Base-by-base conservation (phyloP, 2,888 invertebrate genomes). In the Pollenia labialis region DNA sequence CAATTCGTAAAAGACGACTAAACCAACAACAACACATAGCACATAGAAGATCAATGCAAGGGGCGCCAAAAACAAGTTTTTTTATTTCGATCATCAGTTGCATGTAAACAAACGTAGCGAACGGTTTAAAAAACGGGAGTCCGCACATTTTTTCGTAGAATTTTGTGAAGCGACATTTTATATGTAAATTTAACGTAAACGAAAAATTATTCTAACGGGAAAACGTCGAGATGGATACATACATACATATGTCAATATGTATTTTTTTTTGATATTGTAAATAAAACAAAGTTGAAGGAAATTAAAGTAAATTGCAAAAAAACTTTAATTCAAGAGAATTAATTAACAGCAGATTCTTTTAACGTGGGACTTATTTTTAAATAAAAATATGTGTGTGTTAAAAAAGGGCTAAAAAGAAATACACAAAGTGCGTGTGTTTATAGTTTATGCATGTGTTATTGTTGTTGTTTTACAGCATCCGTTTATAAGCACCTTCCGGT, bases 81-180 rank as follows among this genome's bases (percentile, higher is more conserved):
- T 76, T 75, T 50, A 16, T 58, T 81, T 56, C 16, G 44, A 75
- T 60, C 68, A 72, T 83, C 69, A 87, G 87, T 87, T 81, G 87
- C 60, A 84, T 87, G 84, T 84, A 87, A 87, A 87, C 87, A 87
- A 87, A 84, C 81, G 62, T 50, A 77, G 76, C 64, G 81, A 68
- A 87, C 62, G 87, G 85, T 81, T 76, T 72, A 32, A 12, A 1
- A 52, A 74, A 72, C 76, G 75, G 80, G n/a, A 32, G 56, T 42
- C 32, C 12, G 80, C 23, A 11, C 58, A 46, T 50, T 14, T 14
- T 54, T 42, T 56, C 23, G 40, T 44, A 4, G 48, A n/a, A 48
- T 50, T 60, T 16, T 23, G 2, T 42, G 0, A 9, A 32, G 23
- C 11, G 16, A n/a, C 32, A 32, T 32, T 46, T 48, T 23, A 40